Evolutionary conservation across 2,113 vertebrate genomes (phyloP).

Genomic region (Tragelaphus scriptus): DNA sequence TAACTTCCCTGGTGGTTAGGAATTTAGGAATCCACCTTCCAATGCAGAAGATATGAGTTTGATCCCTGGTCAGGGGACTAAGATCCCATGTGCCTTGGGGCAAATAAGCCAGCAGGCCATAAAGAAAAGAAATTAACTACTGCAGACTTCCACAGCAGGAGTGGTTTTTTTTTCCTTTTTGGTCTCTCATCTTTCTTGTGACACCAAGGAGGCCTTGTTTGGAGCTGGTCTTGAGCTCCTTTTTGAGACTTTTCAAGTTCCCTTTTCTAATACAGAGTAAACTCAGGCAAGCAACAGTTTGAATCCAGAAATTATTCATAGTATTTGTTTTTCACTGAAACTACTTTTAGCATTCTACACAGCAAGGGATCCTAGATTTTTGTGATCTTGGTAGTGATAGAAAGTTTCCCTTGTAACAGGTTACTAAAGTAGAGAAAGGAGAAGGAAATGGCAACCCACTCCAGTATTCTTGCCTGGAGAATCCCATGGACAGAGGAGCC

Average conservation of each 20-base stretch:
- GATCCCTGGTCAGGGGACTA: background rate
- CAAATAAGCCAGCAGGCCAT: background rate
- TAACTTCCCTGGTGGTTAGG: background rate
- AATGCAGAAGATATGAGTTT: background rate
- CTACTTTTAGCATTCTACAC: background rate
- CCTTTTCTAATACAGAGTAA: background rate
- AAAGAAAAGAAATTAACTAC: background rate
- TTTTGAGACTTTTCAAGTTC: background rate
- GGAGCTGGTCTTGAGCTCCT: background rate
- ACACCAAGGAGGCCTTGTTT: background rate
- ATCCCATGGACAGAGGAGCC: background rate
- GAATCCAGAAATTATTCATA: background rate
- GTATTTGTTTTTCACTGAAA: background rate
- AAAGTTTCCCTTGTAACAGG: background rate
- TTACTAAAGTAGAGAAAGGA: background rate
- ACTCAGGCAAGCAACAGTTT: background rate
- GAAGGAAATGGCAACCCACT: background rate
- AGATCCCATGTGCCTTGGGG: background rate
- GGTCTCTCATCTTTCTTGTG: background rate
- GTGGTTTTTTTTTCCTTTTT: accelerated
- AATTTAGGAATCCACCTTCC: background rate
- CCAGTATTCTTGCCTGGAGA: background rate
- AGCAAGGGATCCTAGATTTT: background rate
- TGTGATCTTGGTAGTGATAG: background rate
- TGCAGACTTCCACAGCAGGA: accelerated